Evolutionary conservation across 2,797 vertebrate genomes (phyloP), one percentile per base, ranked within the genome.

Genomic region (Crenuchus spilurus): DNA sequence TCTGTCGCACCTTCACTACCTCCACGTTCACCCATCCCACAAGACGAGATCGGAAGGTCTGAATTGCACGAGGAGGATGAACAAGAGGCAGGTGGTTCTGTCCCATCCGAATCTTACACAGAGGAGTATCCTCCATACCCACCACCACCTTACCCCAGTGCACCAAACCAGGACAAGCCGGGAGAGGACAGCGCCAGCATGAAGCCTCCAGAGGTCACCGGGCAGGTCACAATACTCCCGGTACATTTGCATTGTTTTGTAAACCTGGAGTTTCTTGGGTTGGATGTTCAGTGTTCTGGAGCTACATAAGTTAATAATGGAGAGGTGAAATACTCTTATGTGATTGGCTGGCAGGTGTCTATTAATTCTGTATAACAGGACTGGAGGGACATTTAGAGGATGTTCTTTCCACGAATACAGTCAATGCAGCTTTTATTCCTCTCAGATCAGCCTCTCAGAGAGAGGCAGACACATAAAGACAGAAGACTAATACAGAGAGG

Each of bases 91-190:
- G 70, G 22, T 0, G 39, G 82, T 2, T 8, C 84, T 0, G 18
- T 86, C 2, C 84, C 87, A 0, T 80, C 90, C 3, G 93, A 94
- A 2, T 77, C 79, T 1, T 95, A 93, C 58, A 71, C 88, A 81
- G 96, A 97, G 18, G 95, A 97, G 6, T 97, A 95, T 66, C 95
- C 96, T 0, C 96, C 96, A 0, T 97, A 97, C 73, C 93, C 92
- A 0, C 96, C 97, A 1, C 96, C 96, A 0, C 96, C 97, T 0
- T 96, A 96, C 1, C 96, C 96, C 78, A 91, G 89, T 0, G 85
- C 86, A 1, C 90, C 84, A 8, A 94, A 95, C 1, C 90, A 83
- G 0, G 93, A 95, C 18, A 89, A 75, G 33, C 52, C 89, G 0
- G 92, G 84, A 42, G 95, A 96, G 2, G 94, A 96, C 11, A 30